Evolutionary conservation across 2,888 invertebrate genomes (phyloP).

Genomic region (Temnothorax ravouxi): DNA sequence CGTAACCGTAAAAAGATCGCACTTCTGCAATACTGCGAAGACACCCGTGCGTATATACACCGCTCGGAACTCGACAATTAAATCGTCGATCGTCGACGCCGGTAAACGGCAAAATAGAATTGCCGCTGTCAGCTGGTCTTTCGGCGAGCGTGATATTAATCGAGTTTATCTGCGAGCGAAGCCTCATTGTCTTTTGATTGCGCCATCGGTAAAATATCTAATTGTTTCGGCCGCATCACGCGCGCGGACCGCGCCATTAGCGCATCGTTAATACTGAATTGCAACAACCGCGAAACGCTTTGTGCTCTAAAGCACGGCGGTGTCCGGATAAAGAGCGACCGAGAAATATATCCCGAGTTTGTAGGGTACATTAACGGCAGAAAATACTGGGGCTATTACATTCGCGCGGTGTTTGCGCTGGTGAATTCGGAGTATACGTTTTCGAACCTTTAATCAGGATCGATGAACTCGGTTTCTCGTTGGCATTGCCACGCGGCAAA

Average conservation of each 20-base stretch:
- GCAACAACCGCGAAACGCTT: conserved; percentile 48
- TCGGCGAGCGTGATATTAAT: conserved; percentile 38
- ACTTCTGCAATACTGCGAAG: neutral
- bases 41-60: neutral
- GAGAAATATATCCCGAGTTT: conserved; percentile 55
- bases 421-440: conserved; percentile 39
- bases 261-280: conserved; percentile 54
- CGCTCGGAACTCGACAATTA: conserved; percentile 16
- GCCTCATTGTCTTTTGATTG: conserved; percentile 50
- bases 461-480: conserved; percentile 29
- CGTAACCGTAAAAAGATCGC: neutral
- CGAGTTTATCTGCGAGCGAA: conserved; percentile 36
- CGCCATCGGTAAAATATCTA: conserved; percentile 52
- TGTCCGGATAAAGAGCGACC: conserved; percentile 37
- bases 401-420: conserved; percentile 19
- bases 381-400: conserved; percentile 42
- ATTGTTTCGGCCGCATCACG: conserved; percentile 47
- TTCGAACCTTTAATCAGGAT: conserved; percentile 54
- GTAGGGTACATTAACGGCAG: conserved; percentile 50
- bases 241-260: conserved; percentile 42
- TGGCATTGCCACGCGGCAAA: neutral
- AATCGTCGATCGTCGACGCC: neutral
- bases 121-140: conserved; percentile 28
- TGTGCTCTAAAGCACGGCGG: conserved; percentile 39
- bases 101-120: conserved; percentile 28